Percentiles rank a stretch among this genome's conserved stretches.
Evolutionary conservation across 2,888 invertebrate genomes (phyloP).

Genomic region (Cerastis rubricosa): DNA sequence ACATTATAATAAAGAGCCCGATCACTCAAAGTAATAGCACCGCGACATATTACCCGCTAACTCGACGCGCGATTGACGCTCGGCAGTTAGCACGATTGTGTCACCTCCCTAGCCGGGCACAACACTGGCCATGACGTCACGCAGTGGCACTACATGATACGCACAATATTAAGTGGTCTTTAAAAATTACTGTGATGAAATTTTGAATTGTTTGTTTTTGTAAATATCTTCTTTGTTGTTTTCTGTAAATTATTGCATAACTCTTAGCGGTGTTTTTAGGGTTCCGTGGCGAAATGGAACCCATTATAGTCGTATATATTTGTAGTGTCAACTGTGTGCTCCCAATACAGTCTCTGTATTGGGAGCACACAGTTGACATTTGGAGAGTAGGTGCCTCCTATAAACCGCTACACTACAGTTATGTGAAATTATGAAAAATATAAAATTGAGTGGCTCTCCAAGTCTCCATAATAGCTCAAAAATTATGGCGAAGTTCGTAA

Average conservation of each 20-base stretch:
- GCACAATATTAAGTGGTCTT: constrained; percentile 29
- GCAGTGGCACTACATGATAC: neutral
- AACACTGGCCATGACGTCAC: constrained; percentile 31
- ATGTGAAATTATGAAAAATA: no score
- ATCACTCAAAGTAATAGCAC: constrained; percentile 26
- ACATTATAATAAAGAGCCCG: constrained; percentile 1
- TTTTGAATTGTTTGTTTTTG: neutral
- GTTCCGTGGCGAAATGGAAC: no score
- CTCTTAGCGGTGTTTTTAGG: neutral
- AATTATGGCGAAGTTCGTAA: no score
- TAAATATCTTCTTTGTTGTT: no score
- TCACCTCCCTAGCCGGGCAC: constrained; percentile 8
- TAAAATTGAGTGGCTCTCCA: no score
- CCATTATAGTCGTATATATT: no score
- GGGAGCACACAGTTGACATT: no score
- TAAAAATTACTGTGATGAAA: constrained; percentile 16
- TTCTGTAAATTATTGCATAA: neutral
- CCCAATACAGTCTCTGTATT: no score
- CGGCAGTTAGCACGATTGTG: constrained; percentile 30
- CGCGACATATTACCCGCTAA: constrained; percentile 50
- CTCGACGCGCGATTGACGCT: constrained; percentile 67
- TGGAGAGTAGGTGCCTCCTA: no score
- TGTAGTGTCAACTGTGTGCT: no score
- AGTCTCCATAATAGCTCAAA: no score
- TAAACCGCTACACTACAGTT: no score